phyloP scores from a whole-genome alignment of 2,113 vertebrate species.

The Notiomystis cincta region DNA sequence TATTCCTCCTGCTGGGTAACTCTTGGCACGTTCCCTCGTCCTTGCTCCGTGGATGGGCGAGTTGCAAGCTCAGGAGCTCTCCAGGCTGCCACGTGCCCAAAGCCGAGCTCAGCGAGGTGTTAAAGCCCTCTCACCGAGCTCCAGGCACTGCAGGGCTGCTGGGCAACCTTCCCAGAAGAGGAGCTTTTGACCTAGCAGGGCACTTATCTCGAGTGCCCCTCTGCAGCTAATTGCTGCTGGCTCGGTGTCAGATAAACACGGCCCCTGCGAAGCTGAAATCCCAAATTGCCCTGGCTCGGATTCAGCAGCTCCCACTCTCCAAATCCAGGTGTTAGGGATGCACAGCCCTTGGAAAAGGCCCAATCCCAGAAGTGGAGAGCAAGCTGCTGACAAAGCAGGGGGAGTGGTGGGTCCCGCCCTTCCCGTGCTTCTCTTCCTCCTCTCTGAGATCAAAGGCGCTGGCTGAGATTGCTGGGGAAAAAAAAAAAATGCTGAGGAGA shows the following conservation, averaged over 20 bases:
- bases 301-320: neutral
- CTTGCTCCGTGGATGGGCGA: neutral
- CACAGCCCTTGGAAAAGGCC: neutral
- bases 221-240: neutral
- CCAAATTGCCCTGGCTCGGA: neutral
- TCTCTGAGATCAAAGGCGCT: neutral
- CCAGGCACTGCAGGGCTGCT: neutral
- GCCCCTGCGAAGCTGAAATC: neutral
- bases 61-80: neutral
- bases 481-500: neutral
- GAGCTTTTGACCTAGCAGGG: constrained; percentile 7
- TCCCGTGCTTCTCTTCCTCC: neutral
- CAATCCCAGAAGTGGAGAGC: neutral
- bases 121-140: neutral
- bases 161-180: constrained; percentile 36
- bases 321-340: neutral
- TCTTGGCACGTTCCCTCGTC: neutral
- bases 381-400: neutral
- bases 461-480: neutral
- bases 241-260: neutral
- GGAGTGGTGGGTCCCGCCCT: neutral
- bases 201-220: neutral
- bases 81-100: neutral
- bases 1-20: neutral
- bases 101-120: neutral